Percentiles rank a stretch among this genome's conserved stretches.
phyloP scores from a whole-genome alignment of 2,888 invertebrate genomes.

The Leptarthrus brevirostris region DNA sequence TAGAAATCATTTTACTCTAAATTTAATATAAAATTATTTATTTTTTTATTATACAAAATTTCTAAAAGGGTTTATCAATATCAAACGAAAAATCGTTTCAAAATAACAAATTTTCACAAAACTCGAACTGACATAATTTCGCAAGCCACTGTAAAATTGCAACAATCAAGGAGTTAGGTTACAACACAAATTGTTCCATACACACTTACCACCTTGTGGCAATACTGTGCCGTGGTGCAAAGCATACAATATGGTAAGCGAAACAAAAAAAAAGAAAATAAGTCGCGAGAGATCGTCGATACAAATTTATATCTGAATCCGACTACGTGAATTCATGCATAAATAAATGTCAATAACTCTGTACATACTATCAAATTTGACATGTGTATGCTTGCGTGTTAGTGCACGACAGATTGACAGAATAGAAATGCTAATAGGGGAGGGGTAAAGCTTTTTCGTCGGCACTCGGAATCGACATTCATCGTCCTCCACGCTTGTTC shows the following conservation, averaged over 20 bases:
- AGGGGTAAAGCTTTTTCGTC: not conserved
- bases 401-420: not conserved
- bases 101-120: too few species aligned
- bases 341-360: constrained; percentile 46
- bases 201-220: not conserved
- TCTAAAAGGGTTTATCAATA: too few species aligned
- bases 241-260: constrained; percentile 32
- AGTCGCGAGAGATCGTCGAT: constrained; percentile 30
- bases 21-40: too few species aligned
- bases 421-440: too few species aligned
- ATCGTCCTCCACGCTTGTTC: constrained; percentile 4
- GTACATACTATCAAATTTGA: constrained; percentile 10
- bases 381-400: not conserved
- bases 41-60: too few species aligned
- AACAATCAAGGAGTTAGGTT: constrained; percentile 4
- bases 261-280: constrained; percentile 40
- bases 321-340: constrained; percentile 37
- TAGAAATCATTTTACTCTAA: too few species aligned
- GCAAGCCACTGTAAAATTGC: not conserved
- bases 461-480: not conserved
- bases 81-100: too few species aligned
- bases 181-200: constrained; percentile 13
- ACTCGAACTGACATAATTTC: too few species aligned
- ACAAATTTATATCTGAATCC: constrained; percentile 18
- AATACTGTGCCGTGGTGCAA: constrained; percentile 11